A percentile compares a stretch with the other conserved stretches of the same genome.
Conservation (phyloP, 2,797 vertebrate species). For the Premnoplex brunnescens region DNA sequence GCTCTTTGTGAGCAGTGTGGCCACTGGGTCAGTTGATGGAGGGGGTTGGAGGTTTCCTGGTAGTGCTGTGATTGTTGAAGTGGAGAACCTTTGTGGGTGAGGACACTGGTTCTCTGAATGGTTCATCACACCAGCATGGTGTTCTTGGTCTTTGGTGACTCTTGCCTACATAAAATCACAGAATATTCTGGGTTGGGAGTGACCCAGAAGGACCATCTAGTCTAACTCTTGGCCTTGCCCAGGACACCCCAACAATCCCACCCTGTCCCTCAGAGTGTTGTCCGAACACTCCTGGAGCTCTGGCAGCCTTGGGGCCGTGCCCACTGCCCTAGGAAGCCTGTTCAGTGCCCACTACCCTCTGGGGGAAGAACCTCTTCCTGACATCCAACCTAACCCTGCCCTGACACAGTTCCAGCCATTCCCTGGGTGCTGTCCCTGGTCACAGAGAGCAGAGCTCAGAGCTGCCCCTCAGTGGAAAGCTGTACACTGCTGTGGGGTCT, state of each 20-base stretch:
- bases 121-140: neutral
- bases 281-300: neutral
- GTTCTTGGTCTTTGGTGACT: neutral
- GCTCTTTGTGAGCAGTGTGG: neutral
- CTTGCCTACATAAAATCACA: neutral
- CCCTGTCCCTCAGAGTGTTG: neutral
- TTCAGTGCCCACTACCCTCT: neutral
- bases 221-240: accelerated
- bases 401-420: neutral
- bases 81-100: neutral
- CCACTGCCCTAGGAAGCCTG: neutral
- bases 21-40: neutral
- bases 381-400: neutral
- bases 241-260: neutral
- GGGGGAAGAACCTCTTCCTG: neutral
- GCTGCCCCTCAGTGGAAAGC: neutral
- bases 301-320: neutral
- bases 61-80: neutral
- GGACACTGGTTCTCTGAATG: neutral
- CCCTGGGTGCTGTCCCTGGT: neutral
- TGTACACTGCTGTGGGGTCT: neutral
- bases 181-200: neutral
- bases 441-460: accelerated
- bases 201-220: accelerated
- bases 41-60: neutral